Conservation (phyloP, 2,113 vertebrate genomes). For the Addax nasomaculatus region DNA sequence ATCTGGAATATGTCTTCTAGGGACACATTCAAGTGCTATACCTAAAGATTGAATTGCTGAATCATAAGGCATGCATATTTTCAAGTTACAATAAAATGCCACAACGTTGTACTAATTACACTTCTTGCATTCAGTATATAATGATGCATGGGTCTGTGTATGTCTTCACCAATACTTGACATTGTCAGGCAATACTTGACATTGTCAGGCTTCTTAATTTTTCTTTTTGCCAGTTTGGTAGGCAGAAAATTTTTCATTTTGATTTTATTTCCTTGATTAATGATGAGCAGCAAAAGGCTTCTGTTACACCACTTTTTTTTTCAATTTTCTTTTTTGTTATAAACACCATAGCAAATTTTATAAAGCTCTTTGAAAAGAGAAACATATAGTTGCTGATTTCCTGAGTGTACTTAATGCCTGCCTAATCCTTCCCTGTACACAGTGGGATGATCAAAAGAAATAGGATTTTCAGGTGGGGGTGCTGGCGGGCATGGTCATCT, state of each 20-base stretch:
- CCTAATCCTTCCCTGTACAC: neutral
- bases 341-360: constrained; percentile 82
- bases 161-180: neutral
- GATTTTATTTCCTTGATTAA: neutral
- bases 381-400: constrained; percentile 79
- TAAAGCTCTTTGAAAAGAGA: constrained; percentile 80
- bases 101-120: neutral
- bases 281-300: constrained; percentile 69
- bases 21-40: neutral
- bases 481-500: neutral
- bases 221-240: neutral
- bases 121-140: neutral
- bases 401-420: neutral
- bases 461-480: neutral
- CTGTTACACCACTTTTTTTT: constrained; percentile 44
- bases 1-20: neutral
- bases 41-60: neutral
- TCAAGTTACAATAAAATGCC: neutral
- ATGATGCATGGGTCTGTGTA: neutral
- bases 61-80: neutral
- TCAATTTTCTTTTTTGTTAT: constrained; percentile 79
- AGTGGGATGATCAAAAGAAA: neutral
- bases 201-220: neutral
- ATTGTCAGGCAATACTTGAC: neutral
- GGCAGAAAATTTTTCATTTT: neutral